Evolutionary conservation across 2,113 vertebrate genomes (phyloP).

Genomic region (Psittacara wagleri): DNA sequence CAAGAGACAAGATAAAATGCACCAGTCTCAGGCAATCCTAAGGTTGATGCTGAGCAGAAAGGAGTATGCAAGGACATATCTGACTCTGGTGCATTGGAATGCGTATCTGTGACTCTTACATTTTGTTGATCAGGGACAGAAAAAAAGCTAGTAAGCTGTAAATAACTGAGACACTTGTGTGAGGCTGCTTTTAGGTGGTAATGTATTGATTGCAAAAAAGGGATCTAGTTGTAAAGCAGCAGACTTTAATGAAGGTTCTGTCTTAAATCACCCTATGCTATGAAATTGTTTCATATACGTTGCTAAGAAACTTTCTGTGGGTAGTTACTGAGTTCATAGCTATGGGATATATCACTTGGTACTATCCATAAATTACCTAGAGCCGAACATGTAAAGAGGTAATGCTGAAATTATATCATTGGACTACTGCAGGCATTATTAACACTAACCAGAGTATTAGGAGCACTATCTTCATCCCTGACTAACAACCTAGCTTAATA

Average conservation of each 20-base stretch:
- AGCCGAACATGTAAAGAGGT: background rate
- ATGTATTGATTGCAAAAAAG: constrained; percentile 2
- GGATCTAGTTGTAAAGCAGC: background rate
- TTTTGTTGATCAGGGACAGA: background rate
- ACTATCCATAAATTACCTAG: constrained; percentile 17
- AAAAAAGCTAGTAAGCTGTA: background rate
- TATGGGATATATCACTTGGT: background rate
- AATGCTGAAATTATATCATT: background rate
- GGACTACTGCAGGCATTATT: constrained; percentile 6
- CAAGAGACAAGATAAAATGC: background rate
- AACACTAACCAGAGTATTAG: background rate
- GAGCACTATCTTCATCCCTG: background rate
- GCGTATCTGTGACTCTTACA: background rate
- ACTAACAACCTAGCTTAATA: background rate
- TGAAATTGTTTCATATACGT: background rate
- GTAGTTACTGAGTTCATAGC: background rate
- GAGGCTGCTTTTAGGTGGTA: background rate
- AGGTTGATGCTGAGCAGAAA: background rate
- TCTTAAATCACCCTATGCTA: constrained; percentile 5
- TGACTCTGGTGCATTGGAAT: background rate
- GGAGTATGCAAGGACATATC: background rate
- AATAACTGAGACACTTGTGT: background rate
- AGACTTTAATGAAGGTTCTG: constrained; percentile 21
- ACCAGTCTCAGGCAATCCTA: background rate
- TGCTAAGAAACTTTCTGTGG: background rate